A percentile compares a stretch with the other conserved stretches of the same genome.
phyloP scores from a whole-genome alignment of 1,140 invertebrate species.

The Panagrolaimus sp. region DNA sequence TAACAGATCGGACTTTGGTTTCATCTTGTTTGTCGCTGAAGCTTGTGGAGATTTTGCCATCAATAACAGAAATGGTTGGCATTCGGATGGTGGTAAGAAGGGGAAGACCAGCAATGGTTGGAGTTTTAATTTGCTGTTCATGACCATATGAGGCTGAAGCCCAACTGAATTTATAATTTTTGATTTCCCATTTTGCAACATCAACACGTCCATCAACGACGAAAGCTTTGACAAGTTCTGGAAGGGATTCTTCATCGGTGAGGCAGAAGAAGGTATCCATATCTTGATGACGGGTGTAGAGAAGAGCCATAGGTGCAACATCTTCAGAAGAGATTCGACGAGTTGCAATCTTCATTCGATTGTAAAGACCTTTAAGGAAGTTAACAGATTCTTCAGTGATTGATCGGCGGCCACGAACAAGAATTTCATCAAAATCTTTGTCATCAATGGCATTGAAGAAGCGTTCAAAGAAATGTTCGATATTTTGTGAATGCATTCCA shows the following conservation, averaged over 20 bases:
- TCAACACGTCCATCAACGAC: constrained; percentile 32
- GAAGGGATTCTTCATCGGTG: constrained; percentile 18
- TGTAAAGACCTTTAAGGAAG: background rate
- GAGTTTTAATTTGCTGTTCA: constrained; percentile 34
- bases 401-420: background rate
- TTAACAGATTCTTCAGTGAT: background rate
- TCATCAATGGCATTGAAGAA: constrained; percentile 21
- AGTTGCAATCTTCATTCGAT: constrained; percentile 19
- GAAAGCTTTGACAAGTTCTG: constrained; percentile 22
- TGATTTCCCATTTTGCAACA: constrained; percentile 20
- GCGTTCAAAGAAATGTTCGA: constrained; percentile 33
- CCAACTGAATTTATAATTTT: constrained; percentile 2
- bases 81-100: constrained; percentile 17
- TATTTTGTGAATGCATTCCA: constrained; percentile 37
- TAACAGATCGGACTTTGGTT: constrained; percentile 2
- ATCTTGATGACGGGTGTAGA: constrained; percentile 22
- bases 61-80: constrained; percentile 18
- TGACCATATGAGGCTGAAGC: constrained; percentile 22
- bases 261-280: constrained; percentile 23
- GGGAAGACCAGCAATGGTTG: constrained; percentile 44
- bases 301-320: background rate
- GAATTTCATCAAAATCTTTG: background rate
- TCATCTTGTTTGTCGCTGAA: constrained; percentile 16
- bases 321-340: constrained; percentile 15
- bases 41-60: constrained; percentile 20